Conservation (phyloP, 2,888 invertebrate species). For the Ectropis crepuscularia region DNA sequence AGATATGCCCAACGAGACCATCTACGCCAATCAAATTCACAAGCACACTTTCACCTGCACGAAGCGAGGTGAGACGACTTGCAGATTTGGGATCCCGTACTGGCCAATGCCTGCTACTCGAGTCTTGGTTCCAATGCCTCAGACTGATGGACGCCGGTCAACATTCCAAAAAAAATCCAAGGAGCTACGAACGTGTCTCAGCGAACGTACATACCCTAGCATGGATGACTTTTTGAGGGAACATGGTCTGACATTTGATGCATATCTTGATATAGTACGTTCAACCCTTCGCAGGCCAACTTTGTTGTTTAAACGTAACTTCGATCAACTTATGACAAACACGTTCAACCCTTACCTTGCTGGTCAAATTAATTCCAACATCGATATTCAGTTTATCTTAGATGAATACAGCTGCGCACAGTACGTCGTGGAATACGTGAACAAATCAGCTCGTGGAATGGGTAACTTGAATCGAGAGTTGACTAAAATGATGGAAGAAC, state of each 20-base stretch:
- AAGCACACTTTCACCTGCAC: slow-evolving; percentile 54
- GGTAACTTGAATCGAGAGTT: slow-evolving; percentile 54
- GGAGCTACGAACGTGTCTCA: slow-evolving; percentile 47
- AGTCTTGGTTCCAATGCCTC: slow-evolving; percentile 52
- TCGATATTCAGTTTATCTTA: slow-evolving; percentile 51
- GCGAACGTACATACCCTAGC: slow-evolving; percentile 47
- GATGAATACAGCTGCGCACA: slow-evolving; percentile 52
- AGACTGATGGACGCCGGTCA: slow-evolving; percentile 48
- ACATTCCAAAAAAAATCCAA: slow-evolving; percentile 48
- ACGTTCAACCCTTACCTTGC: slow-evolving; percentile 44
- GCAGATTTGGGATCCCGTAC: slow-evolving; percentile 54
- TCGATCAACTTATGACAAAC: not conserved
- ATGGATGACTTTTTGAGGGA: slow-evolving; percentile 49
- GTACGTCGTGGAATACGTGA: slow-evolving; percentile 61
- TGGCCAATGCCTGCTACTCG: slow-evolving; percentile 53
- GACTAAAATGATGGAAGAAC: slow-evolving; percentile 47
- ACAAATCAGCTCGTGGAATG: slow-evolving; percentile 58
- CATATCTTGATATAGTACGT: not conserved
- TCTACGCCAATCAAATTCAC: slow-evolving; percentile 54
- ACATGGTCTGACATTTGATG: not conserved
- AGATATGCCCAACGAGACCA: slow-evolving; percentile 46
- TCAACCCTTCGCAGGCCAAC: not conserved
- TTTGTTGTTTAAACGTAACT: not conserved
- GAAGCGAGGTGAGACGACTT: slow-evolving; percentile 47
- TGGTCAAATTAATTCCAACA: slow-evolving; percentile 48